Evolutionary conservation across 2,888 invertebrate genomes (phyloP), one percentile per base, ranked within the genome.

Genomic region (Heliconius sara): DNA sequence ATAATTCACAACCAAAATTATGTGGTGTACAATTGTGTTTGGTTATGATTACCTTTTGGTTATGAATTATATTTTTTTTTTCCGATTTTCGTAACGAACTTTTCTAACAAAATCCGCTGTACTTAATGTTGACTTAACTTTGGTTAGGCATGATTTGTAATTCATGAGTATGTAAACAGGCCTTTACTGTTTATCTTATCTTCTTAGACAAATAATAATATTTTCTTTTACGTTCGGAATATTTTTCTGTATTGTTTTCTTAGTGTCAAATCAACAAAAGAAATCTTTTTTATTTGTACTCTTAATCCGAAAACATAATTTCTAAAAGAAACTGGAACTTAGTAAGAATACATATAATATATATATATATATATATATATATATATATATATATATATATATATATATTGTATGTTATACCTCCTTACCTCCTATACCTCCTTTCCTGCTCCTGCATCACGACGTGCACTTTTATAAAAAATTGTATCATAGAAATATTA

Each of bases 131-230:
- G n/a, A 39, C 16, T 63, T 63, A 74, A 63, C 39, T 25, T 65
- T 74, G 60, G 74, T n/a, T 73, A 57, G 6, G 13, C 39, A 16
- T 63, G 25, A 65, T 74, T 74, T 43, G 19, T 65, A 74, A 74
- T 63, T 25, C 74, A 65, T 34, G 16, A 73, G 34, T 43, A 39
- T 74, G 65, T 74, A 43, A 74, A 39, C 60, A 65, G 25, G 34
- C 63, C 25, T 63, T 43, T 25, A 43, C 22, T 74, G 74, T 74
- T 25, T 43, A 12, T 3, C 1, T 74, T 63, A 27, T 43, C 10
- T 63, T 39, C 25, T 65, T 65, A 65, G 12, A 74, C 5, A 63
- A 73, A 73, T 73, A 73, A 57, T 34, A 9, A 57, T 72, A 52
- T 72, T 73, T 73, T 60, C 57, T 60, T 57, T 34, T 60, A n/a